Percentiles rank a stretch among this genome's conserved stretches.
phyloP scores from a whole-genome alignment of 2,113 vertebrate genomes.

The Myanophis thanlyinensis region DNA sequence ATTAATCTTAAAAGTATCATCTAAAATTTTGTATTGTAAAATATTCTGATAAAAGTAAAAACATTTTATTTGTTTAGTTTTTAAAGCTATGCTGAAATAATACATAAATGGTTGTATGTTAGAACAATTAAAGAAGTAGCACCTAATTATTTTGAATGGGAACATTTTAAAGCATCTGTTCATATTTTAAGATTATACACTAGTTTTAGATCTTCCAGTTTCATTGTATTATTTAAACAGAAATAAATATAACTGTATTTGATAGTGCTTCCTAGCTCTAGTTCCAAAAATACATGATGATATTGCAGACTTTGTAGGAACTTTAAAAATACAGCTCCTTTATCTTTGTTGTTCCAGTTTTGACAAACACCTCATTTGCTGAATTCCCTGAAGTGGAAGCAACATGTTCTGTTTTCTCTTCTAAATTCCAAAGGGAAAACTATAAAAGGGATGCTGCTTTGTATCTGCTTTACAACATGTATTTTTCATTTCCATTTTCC shows the following conservation, averaged over 20 bases:
- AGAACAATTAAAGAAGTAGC: background rate
- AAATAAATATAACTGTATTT: background rate
- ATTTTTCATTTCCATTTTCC: background rate
- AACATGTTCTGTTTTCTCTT: background rate
- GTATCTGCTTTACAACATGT: conserved; percentile 9
- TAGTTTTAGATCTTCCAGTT: background rate
- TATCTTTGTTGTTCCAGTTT: conserved; percentile 8
- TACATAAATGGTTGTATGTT: background rate
- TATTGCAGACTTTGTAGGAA: background rate
- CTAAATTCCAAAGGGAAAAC: background rate
- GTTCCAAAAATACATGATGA: background rate
- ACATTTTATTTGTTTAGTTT: background rate
- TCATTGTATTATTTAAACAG: background rate
- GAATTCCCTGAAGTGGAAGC: background rate
- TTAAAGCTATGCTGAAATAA: background rate
- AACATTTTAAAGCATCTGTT: background rate
- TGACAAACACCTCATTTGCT: conserved; percentile 10
- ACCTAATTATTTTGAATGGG: background rate
- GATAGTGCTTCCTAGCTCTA: background rate
- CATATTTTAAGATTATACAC: background rate
- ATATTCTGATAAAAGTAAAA: background rate
- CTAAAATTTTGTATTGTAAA: background rate
- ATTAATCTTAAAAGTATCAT: background rate
- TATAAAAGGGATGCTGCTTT: background rate
- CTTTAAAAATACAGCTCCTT: background rate